Percentiles rank a stretch among this genome's conserved stretches.
Evolutionary conservation across 2,797 vertebrate species (phyloP).

Genomic region (Eulemur mongoz): DNA sequence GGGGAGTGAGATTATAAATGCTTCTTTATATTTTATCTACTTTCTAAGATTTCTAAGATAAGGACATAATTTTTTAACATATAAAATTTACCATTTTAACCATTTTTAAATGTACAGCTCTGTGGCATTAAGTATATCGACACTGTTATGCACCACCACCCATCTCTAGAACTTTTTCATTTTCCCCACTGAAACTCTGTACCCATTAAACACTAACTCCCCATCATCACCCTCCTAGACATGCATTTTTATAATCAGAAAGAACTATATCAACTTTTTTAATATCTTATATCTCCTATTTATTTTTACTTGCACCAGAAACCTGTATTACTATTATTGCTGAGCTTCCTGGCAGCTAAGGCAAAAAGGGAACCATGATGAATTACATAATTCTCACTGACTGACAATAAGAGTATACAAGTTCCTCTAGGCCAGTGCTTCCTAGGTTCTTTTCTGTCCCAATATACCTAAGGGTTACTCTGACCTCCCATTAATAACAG

Average conservation of each 20-base stretch:
- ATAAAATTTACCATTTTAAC: background rate
- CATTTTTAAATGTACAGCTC: background rate
- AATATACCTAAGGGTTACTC: background rate
- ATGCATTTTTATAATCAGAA: constrained; percentile 13
- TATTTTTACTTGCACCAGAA: constrained; percentile 4
- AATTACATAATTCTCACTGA: background rate
- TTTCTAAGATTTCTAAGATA: background rate
- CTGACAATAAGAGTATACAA: background rate
- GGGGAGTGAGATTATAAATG: background rate
- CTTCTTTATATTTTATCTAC: background rate
- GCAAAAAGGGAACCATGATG: background rate
- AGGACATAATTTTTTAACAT: background rate
- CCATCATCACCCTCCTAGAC: background rate
- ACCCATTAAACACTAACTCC: background rate
- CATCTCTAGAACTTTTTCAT: background rate
- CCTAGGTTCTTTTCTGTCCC: background rate
- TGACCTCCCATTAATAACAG: background rate
- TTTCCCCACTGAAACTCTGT: background rate
- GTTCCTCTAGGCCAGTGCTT: background rate
- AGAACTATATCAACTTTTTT: background rate
- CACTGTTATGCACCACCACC: background rate
- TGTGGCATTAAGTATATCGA: background rate
- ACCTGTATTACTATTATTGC: background rate
- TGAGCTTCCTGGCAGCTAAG: background rate
- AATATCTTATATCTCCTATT: background rate